Conservation (phyloP, 1,140 invertebrate genomes). For the Brachionus sp. region DNA sequence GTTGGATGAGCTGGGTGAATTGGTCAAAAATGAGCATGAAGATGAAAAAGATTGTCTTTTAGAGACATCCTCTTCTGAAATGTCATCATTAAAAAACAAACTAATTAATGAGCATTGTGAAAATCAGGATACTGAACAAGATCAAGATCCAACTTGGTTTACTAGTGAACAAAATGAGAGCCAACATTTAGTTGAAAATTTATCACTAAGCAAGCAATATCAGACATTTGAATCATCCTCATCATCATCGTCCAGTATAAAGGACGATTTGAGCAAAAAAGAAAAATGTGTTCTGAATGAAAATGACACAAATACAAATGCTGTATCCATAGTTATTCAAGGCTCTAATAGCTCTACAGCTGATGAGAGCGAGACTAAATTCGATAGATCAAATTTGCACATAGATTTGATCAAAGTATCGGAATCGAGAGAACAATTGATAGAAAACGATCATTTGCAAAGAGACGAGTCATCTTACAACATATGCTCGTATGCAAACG, state of each 20-base stretch:
- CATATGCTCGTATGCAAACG: neutral
- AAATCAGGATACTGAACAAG: neutral
- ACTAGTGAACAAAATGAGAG: neutral
- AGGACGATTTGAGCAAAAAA: neutral
- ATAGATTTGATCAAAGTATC: constrained; percentile 8
- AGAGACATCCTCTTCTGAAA: neutral
- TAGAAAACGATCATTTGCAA: constrained; percentile 24
- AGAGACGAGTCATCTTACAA: neutral
- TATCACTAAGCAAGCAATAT: constrained; percentile 12
- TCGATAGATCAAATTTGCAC: neutral
- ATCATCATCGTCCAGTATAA: neutral
- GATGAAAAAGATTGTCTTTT: neutral
- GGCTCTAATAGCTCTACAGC: neutral
- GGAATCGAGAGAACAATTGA: constrained; percentile 11
- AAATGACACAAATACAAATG: neutral
- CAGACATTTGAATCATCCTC: constrained; percentile 43
- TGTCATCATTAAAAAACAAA: neutral
- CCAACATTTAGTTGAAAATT: neutral
- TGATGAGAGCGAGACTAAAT: constrained; percentile 8
- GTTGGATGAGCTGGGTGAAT: neutral
- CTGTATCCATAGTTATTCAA: neutral
- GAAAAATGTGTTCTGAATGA: neutral
- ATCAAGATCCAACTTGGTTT: neutral
- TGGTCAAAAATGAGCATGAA: neutral
- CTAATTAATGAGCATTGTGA: neutral